A percentile compares a stretch with the other conserved stretches of the same genome.
These are phyloP conservation scores for Jaculus jaculus DNA, from an alignment of 2,113 vertebrate genomes.

Conservation along the genomic window DNA sequence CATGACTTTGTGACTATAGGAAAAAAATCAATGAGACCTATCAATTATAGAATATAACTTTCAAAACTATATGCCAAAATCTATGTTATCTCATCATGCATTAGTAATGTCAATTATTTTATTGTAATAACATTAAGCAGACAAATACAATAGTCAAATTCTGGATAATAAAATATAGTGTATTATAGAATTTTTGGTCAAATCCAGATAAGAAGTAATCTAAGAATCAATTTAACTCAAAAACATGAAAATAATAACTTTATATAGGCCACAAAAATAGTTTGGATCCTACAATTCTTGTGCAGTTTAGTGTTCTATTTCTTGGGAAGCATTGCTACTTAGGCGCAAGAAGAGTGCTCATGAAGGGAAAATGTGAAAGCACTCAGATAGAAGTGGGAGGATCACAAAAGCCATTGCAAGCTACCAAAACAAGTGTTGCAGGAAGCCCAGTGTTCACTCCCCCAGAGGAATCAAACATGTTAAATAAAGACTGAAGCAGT, in stretches of 20 bases:
- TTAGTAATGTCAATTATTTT: neutral
- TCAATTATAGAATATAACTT: neutral
- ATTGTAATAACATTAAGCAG: neutral
- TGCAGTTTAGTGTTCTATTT: neutral
- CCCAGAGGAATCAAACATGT: neutral
- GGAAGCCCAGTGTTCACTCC: neutral
- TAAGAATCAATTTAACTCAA: neutral
- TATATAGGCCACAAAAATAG: neutral
- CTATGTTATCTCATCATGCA: neutral
- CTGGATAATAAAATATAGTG: neutral
- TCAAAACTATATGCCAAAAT: neutral
- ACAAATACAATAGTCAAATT: neutral
- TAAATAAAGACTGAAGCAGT: neutral
- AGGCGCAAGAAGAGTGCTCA: neutral
- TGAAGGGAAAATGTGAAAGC: neutral
- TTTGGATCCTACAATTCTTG: neutral
- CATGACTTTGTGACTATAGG: neutral
- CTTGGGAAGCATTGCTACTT: neutral
- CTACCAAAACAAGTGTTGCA: neutral
- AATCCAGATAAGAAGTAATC: neutral
- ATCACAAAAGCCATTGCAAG: neutral
- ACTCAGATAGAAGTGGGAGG: rapidly evolving
- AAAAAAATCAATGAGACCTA: neutral
- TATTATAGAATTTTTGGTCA: neutral
- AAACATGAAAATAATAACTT: neutral